Evolutionary conservation across 2,113 vertebrate genomes (phyloP), one percentile per base, ranked within the genome.

Genomic region (Peromyscus californicus): DNA sequence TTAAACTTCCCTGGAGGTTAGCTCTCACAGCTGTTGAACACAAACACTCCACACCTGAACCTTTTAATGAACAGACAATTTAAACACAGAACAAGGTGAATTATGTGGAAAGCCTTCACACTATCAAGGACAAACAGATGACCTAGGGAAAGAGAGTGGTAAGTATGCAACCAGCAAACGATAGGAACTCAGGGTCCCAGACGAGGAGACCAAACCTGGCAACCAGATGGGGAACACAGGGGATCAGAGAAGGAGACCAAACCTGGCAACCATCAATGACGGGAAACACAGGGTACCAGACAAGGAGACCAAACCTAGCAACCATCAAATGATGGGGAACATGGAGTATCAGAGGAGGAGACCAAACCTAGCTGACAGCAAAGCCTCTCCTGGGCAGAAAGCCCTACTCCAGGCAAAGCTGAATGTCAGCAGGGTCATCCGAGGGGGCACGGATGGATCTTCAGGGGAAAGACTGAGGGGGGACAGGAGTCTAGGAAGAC

Each of bases 121-220:
- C 4, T 24, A 57, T 45, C 15, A 67, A 9, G 88, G 51, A 33
- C 69, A 96, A 59, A 59, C 26, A 36, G 7, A 7, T 0, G 17
- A 5, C 1, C 75, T 4, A 29, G 54, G 5, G 0, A 5, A 8
- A 82, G 33, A 29, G 1, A 12, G 54, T 74, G 36, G 42, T 4
- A 8, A 11, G 65, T 1, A 22, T 0, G 0, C 1, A 22, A 1
- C 45, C 51, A 8, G 0, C 4, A 63, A 29, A n/a, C 19, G 93
- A 33, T 0, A 5, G 2, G 33, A 82, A n/a, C 69, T n/a, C 69
- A 3, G 69, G 69, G 33, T 19, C 19, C 36, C 69, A 72, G 69
- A 21, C 2, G 16, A 72, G 17, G 17, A 72, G 82, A 21, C 0
- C 9, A 48, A 31, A 15, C 33, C 33, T 24, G 16, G 29, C 31